Base-by-base conservation (phyloP, 92 coral and sea anemone species). In the Heliopora coerulea region DNA sequence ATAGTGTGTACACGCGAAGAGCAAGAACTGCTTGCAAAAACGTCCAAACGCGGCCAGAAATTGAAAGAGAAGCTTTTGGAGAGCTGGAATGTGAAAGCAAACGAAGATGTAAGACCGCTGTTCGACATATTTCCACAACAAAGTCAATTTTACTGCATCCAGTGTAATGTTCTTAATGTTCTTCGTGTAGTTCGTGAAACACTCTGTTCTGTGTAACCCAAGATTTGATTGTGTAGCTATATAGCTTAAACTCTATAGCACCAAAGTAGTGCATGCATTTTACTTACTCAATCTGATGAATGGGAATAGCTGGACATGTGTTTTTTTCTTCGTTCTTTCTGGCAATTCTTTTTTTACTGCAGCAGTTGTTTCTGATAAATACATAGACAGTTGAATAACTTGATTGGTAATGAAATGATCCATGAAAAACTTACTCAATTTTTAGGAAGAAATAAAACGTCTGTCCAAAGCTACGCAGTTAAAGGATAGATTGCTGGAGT, bases 1-100 rank as follows among this genome's bases (percentile, higher is more conserved):
- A 78, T 95, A 75, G 99, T 95, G 63, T 95, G 99, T 74, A 87
- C 89, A 19, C 61, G 46, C 54, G 96, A 85, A 68, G 96, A 90
- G 68, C 85, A 86, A 74, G 96, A 95, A 60, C 69, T 95, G 30
- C 60, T 95, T 62, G 95, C 91, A 0, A 86, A 91, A 73, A 87
- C 86, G 27, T 95, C 99, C 19, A 95, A 90, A 82, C 88, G 89
- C 59, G 84, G 99, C 65, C 81, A 85, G 44, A 95, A 95, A 63
- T 79, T 95, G 60, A 63, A 78, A 24, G 84, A 95, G 46, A 89
- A 95, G 78, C 78, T 95, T 33, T 66, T 90, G 82, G 62, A 70
- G 1, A 70, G 63, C 21, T 70, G 77, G 77, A 54, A 52, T 54
- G 33, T 8, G 18, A 70, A 70, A 41, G 63, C 77, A 28, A 54